These are phyloP conservation scores for Hydraecia micacea DNA, from an alignment of 2,888 invertebrate species.

Conservation along the genomic window DNA sequence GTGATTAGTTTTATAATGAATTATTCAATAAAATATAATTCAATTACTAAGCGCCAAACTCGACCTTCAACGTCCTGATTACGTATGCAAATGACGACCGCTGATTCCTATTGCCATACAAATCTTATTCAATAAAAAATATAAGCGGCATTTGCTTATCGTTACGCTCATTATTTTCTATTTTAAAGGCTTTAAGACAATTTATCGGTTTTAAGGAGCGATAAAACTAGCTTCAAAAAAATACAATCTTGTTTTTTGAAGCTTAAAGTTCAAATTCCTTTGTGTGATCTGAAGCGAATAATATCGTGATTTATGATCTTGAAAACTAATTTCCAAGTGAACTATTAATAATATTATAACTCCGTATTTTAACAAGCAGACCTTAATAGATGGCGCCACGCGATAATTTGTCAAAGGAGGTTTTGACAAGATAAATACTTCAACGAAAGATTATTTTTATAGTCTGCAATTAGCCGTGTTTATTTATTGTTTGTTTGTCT, in stretches of 20 bases:
- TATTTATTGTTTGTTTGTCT: constrained; percentile 12
- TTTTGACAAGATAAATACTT: constrained; percentile 31
- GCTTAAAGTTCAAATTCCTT: background rate
- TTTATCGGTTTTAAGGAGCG: background rate
- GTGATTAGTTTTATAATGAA: constrained; percentile 28
- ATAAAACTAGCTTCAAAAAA: background rate
- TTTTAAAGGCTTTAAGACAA: background rate
- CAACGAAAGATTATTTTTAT: constrained; percentile 13
- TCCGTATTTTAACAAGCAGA: constrained; percentile 43
- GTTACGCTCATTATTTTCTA: constrained; percentile 8
- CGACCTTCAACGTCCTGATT: constrained; percentile 33
- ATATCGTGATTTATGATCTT: constrained; percentile 39
- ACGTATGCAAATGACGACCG: constrained; percentile 41
- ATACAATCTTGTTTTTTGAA: background rate
- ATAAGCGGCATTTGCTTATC: background rate
- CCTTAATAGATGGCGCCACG: constrained; percentile 52
- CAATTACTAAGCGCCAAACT: constrained; percentile 22
- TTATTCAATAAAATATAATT: constrained; percentile 27
- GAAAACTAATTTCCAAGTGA: constrained; percentile 31
- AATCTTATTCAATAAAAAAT: constrained; percentile 12
- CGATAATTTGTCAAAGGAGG: constrained; percentile 54
- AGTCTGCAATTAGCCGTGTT: constrained; percentile 24
- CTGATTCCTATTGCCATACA: constrained; percentile 23
- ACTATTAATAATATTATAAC: constrained; percentile 36
- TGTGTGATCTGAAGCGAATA: background rate